A percentile compares a stretch with the other conserved stretches of the same genome.
These are phyloP conservation scores for Drosophila sulfurigaster DNA, from an alignment of 1,140 invertebrate genomes.

Conservation along the genomic window DNA sequence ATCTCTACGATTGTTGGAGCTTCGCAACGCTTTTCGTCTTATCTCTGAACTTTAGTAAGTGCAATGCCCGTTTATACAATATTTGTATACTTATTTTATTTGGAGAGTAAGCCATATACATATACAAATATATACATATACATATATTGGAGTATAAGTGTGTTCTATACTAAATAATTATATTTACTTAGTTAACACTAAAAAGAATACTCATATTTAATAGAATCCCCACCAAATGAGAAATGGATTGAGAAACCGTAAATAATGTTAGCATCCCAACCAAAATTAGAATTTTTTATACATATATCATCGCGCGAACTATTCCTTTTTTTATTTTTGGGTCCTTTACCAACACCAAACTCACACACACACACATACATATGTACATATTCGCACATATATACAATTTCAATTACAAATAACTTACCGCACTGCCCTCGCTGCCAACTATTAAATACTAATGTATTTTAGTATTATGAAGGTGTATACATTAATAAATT, in stretches of 20 bases:
- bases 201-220: conserved; percentile 71
- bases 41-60: conserved; percentile 40
- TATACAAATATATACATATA: conserved; percentile 4
- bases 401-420: background rate
- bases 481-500: conserved; percentile 31
- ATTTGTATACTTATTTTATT: conserved; percentile 61
- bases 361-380: conserved; percentile 2
- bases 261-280: background rate
- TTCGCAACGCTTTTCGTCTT: conserved; percentile 2
- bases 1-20: background rate
- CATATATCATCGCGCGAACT: background rate
- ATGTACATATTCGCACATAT: conserved; percentile 4
- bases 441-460: conserved; percentile 30
- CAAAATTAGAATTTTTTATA: background rate
- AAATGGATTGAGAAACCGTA: background rate
- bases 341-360: conserved; percentile 3
- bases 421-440: conserved; percentile 17
- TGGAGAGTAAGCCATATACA: conserved; percentile 9
- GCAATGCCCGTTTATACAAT: conserved; percentile 74
- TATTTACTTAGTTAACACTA: conserved; percentile 36
- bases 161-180: conserved; percentile 42
- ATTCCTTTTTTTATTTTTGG: background rate
- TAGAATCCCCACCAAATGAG: conserved; percentile 33
- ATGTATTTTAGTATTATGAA: conserved; percentile 53
- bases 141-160: conserved; percentile 17